Evolutionary conservation across 2,113 vertebrate genomes (phyloP), one percentile per base, ranked within the genome.

Genomic region (Thermophis baileyi): DNA sequence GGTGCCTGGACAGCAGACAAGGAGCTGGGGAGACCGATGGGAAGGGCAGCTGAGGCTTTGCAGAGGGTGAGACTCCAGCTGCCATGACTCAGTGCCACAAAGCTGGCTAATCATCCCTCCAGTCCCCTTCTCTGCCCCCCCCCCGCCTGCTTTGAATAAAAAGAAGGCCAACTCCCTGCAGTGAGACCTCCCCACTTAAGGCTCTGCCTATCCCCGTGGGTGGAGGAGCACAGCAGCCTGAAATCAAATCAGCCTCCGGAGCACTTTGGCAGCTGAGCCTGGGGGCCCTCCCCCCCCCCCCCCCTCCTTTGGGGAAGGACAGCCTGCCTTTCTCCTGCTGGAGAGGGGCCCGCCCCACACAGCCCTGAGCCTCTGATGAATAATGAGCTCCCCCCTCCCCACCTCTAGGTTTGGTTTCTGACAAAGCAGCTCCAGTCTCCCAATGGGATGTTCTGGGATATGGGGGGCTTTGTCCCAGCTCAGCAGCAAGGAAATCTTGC

Each of bases 301-400:
- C 0, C 11, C 50, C 14, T 63, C 93, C 95, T 85, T 7, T 85
- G 30, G n/a, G 74, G 89, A 54, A 93, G 90, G 93, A 53, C 44
- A 4, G 44, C 16, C 88, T 86, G 35, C 92, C 91, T 55, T 94
- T 93, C 90, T 25, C 50, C 35, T 86, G 92, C 89, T 24, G 92
- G 63, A 53, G n/a, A 27, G 24, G 86, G 60, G 93, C 93, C 95
- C 96, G 95, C 91, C 92, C 87, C n/a, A 7, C 7, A 60, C 30
- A 69, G 27, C 55, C 55, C 18, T 47, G 22, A 46, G 44, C 54
- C 46, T 46, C 5, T 25, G 11, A 11, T 0, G 10, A 27, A 50
- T 86, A 50, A 93, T 86, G 1, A 53, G 16, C 7, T 6, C 27
- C 44, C 10, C 50, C 18, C n/a, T 6, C 22, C 30, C 20, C 20